Evolutionary conservation across 2,888 invertebrate genomes (phyloP).

Genomic region (Drosophila nr. fundita): DNA sequence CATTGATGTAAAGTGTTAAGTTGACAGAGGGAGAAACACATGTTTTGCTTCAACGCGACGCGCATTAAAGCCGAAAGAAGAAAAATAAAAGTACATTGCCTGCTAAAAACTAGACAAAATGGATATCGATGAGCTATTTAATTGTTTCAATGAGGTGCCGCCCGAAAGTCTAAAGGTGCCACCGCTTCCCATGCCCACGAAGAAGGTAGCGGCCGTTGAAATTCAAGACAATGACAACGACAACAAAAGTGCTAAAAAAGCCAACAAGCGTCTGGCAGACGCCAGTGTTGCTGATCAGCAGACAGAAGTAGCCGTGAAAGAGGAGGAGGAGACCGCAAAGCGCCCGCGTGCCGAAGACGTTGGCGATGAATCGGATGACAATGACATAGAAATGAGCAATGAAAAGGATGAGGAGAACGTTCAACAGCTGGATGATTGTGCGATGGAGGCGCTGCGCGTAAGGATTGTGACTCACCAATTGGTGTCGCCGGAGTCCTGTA

Average conservation of each 20-base stretch:
- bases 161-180: slow-evolving; percentile 37
- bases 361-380: slow-evolving; percentile 29
- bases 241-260: slow-evolving; percentile 24
- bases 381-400: neutral
- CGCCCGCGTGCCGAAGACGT: slow-evolving; percentile 38
- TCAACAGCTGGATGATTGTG: slow-evolving; percentile 84
- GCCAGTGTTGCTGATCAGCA: neutral
- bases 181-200: slow-evolving; percentile 12
- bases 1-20: neutral
- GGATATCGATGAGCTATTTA: slow-evolving; percentile 84
- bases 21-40: slow-evolving; percentile 18
- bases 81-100: neutral
- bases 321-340: slow-evolving; percentile 24
- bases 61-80: neutral
- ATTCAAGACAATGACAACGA: neutral
- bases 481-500: slow-evolving; percentile 96
- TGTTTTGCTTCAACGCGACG: slow-evolving; percentile 15
- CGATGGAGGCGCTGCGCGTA: slow-evolving; percentile 91
- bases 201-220: slow-evolving; percentile 3
- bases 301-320: neutral
- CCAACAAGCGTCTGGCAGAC: slow-evolving; percentile 20
- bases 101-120: slow-evolving; percentile 55
- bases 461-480: slow-evolving; percentile 95
- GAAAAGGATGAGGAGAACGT: slow-evolving; percentile 24
- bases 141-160: slow-evolving; percentile 83